Evolutionary conservation across 2,113 vertebrate genomes (phyloP).

Genomic region (Orthonyx spaldingii): DNA sequence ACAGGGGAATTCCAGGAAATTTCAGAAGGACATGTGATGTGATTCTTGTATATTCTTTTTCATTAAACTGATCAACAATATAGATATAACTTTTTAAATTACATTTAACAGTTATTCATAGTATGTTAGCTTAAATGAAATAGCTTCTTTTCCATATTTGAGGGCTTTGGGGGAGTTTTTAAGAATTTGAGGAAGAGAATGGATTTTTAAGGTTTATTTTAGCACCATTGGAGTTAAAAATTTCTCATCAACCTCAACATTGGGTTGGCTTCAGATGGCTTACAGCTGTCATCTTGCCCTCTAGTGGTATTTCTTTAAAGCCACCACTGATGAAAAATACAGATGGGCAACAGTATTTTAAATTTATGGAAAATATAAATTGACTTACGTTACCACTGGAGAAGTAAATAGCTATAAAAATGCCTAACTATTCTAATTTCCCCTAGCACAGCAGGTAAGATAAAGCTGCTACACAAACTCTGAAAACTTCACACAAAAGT

Average conservation of each 20-base stretch:
- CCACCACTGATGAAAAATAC: neutral
- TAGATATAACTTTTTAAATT: neutral
- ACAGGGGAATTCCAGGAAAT: neutral
- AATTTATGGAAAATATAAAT: neutral
- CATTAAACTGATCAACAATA: neutral
- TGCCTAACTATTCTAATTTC: neutral
- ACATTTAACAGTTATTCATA: neutral
- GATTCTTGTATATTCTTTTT: neutral
- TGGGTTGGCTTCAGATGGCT: neutral
- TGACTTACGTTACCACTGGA: neutral
- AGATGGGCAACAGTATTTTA: neutral
- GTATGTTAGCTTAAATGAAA: neutral
- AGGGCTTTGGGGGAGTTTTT: neutral
- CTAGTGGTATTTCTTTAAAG: slow-evolving; percentile 38
- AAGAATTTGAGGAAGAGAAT: neutral
- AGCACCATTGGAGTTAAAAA: neutral
- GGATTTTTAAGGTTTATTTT: neutral
- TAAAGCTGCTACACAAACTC: neutral
- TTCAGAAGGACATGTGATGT: neutral
- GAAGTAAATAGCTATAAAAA: neutral
- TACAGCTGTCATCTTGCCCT: slow-evolving; percentile 18
- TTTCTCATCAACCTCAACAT: neutral
- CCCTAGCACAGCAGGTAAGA: neutral
- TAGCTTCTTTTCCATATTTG: neutral
- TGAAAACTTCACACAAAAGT: neutral